Conservation (phyloP, 1,140 invertebrate species). For the Euglossa dilemma region DNA sequence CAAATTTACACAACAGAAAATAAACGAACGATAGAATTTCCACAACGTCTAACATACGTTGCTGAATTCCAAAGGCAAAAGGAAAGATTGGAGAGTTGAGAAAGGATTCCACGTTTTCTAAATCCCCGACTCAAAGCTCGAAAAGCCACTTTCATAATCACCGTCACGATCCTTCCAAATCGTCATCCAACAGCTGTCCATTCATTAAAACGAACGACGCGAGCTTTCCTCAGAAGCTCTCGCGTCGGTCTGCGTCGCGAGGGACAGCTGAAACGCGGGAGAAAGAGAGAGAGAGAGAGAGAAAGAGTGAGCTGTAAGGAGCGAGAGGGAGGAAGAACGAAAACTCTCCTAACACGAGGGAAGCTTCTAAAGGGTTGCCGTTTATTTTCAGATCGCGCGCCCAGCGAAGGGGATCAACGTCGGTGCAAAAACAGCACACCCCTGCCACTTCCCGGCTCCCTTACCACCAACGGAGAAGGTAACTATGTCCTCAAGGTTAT, state of each 20-base stretch:
- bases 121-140: too few relatives aligned
- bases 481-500: conserved; percentile 74
- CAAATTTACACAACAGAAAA: too few relatives aligned
- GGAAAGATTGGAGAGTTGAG: too few relatives aligned
- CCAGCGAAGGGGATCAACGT: conserved; percentile 85
- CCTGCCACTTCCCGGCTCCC: conserved; percentile 85
- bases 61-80: too few relatives aligned
- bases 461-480: conserved; percentile 90
- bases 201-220: not conserved
- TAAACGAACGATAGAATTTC: too few relatives aligned
- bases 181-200: not conserved
- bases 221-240: not conserved
- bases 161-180: not conserved
- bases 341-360: conserved; percentile 27
- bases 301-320: not conserved
- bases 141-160: not conserved
- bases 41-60: too few relatives aligned
- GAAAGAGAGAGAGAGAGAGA: not conserved
- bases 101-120: too few relatives aligned
- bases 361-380: conserved; percentile 67
- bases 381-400: conserved; percentile 86
- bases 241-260: not conserved
- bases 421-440: conserved; percentile 80
- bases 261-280: not conserved
- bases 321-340: not conserved